Evolutionary conservation across 2,888 invertebrate genomes (phyloP), one percentile per base, ranked within the genome.

Genomic region (Lamellibrachia satsuma): DNA sequence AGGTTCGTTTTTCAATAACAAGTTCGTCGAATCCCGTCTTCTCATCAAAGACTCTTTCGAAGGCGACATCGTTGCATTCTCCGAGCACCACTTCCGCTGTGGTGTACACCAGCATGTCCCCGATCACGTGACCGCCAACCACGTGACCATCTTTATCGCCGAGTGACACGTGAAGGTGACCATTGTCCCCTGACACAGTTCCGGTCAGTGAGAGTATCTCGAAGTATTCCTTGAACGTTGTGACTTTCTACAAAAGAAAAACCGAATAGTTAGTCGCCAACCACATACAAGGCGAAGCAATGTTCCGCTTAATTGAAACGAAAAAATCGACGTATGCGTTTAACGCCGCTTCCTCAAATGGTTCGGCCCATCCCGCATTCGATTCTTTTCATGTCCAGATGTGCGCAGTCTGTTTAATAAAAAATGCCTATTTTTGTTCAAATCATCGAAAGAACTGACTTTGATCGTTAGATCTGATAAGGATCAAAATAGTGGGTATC

Each of bases 201-300:
- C 97, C 97, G 57, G 96, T 96, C 75, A 97, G 94, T 3, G 97
- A 96, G 6, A 96, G 95, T 91, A 97, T 96, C 94, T 97, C 97
- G 94, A 95, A 95, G 90, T 94, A 95, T 52, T 96, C 96, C 22
- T 95, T 93, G 92, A 95, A 94, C 7, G 94, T 94, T 92, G 95
- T 94, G 27, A 96, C 90, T 90, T 51, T 52, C 75, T 75, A 75
- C 75, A 75, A 75, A 2, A 75, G 22, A 22, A 11, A 75, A 22
- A n/a, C 15, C 22, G n/a, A 22, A 75, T 75, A 22, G 6, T 11
- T 15, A 8, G 52, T 52, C 9, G 51, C 15, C 11, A 11, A 52
- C 11, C 7, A 52, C 52, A 51, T 91, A 52, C 51, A 91, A 9
- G 15, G 51, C 51, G 11, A 90, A 55, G 3, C 52, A 11, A 91